Percentiles rank a stretch among this genome's conserved stretches.
phyloP scores from a whole-genome alignment of 2,797 vertebrate genomes.

The Sternarchorhynchus goeldii region DNA sequence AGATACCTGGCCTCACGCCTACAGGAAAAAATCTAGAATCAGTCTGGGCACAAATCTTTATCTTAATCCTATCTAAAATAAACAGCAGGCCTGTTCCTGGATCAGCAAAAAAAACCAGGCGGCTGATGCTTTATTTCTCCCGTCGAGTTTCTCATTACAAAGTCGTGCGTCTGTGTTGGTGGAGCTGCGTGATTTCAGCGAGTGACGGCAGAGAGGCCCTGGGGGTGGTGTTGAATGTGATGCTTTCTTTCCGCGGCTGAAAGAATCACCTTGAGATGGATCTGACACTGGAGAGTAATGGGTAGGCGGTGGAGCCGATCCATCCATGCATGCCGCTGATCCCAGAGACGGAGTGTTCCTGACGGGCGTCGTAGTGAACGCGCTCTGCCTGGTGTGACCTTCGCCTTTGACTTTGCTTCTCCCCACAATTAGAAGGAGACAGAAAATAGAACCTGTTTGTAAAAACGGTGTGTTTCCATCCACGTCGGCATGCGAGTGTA shows the following conservation, averaged over 20 bases:
- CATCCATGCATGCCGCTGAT: constrained; percentile 30
- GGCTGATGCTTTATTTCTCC: constrained; percentile 13
- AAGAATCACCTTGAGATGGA: constrained; percentile 50
- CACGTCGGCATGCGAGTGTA: background rate
- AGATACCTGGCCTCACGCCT: background rate
- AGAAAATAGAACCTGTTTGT: background rate
- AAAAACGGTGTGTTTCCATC: background rate
- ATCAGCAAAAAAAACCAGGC: constrained; percentile 23
- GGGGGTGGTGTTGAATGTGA: constrained; percentile 23
- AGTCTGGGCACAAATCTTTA: background rate
- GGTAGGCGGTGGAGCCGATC: constrained; percentile 20
- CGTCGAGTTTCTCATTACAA: constrained; percentile 23
- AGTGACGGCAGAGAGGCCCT: constrained; percentile 14
- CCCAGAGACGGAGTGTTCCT: constrained; percentile 36
- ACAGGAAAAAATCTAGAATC: constrained; percentile 2
- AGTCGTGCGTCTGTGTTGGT: constrained; percentile 21
- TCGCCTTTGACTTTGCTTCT: background rate
- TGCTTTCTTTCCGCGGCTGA: constrained; percentile 32
- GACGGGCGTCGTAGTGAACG: constrained; percentile 40
- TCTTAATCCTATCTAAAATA: background rate
- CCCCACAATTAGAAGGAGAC: background rate
- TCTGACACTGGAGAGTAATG: constrained; percentile 43
- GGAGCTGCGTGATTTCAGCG: constrained; percentile 26
- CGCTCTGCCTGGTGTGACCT: constrained; percentile 37
- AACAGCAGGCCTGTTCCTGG: background rate